A percentile compares a stretch with the other conserved stretches of the same genome.
Conservation (phyloP, 2,797 vertebrate genomes). For the Sebastes hopkinsi region DNA sequence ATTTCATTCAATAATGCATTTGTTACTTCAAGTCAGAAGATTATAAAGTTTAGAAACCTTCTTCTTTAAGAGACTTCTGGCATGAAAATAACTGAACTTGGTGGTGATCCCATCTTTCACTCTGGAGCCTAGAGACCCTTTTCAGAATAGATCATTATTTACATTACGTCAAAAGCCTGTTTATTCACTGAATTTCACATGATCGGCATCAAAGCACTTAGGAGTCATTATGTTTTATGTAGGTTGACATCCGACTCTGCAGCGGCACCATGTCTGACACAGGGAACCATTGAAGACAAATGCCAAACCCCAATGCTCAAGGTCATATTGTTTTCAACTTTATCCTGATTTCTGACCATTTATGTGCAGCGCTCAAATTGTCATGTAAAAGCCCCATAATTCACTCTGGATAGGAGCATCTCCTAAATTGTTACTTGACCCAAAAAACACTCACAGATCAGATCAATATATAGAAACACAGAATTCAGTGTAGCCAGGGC, state of each 20-base stretch:
- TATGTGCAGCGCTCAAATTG: neutral
- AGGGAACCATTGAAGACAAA: neutral
- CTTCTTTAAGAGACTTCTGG: neutral
- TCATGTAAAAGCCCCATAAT: conserved; percentile 4
- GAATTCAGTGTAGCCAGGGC: neutral
- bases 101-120: neutral
- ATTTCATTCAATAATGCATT: conserved; percentile 14
- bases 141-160: neutral
- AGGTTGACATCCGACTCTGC: neutral
- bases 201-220: neutral
- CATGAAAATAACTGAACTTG: neutral
- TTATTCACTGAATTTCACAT: neutral
- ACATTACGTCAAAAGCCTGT: neutral
- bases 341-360: neutral
- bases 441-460: conserved; percentile 4
- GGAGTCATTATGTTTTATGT: neutral
- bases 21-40: neutral
- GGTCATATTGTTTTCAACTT: neutral
- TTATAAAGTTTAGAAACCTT: neutral
- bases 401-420: neutral
- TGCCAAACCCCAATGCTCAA: neutral
- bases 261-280: neutral
- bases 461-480: neutral
- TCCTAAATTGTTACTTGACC: neutral
- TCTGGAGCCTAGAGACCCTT: neutral